Base-by-base conservation (phyloP, 2,113 vertebrate species). In the Galeopterus variegatus region DNA sequence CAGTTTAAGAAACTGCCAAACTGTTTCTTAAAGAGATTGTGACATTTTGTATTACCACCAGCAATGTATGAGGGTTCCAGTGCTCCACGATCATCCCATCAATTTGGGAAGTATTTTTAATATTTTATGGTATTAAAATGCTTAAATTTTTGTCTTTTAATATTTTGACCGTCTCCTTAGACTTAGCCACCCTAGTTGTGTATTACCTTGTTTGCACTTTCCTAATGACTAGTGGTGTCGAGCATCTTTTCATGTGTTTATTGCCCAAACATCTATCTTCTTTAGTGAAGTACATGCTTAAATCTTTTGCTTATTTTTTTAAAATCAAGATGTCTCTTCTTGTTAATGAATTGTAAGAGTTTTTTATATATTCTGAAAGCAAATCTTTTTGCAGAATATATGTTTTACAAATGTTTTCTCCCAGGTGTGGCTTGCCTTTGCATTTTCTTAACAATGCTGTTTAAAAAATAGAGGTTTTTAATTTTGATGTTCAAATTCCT, bases 1-100 rank as follows among this genome's bases (percentile, higher is more conserved):
- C 36, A 50, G 54, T 87, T 90, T 64, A 87, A 94, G 56, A 72
- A 92, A 67, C 36, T 73, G 14, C 13, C 33, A 64, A 72, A 92
- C 28, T 48, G 28, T 89, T 92, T 58, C 60, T 41, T 62, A 33
- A 82, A 26, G 60, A 50, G 58, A 0, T 52, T 62, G 26, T 17
- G 41, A n/a, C 17, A 52, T 28, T 65, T 64, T 64, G 60, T 21
- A 56, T 88, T 45, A 60, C 58, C 10, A 58, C 62, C 17, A 69
- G 23, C 73, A 76, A 5, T n/a, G 8, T 24, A 26, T 17, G 58
- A 85, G 33, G 15, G 15, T 86, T 52, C 18, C 36, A 64, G 41
- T 12, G 28, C 19, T 79, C 19, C 50, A 54, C 28, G 80, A 18
- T 48, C 31, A 48, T 75, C 72, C 23, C 26, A 65, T 70, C 65